phyloP scores from a whole-genome alignment of 37 sponge, comb jelly and placozoan genomes.

The Dysidea cf. avara region DNA sequence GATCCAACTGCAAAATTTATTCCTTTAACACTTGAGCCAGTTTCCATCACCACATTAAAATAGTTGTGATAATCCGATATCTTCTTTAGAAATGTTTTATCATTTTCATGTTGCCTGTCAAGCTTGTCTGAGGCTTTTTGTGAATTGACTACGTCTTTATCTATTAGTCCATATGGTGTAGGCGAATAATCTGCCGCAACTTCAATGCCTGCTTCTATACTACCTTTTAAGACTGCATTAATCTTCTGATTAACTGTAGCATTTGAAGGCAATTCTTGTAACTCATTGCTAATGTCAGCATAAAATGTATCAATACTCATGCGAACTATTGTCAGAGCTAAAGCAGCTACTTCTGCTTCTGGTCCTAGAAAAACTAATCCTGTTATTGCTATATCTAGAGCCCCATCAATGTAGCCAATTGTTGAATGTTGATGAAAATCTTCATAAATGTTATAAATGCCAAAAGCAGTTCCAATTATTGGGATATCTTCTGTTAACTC shows the following conservation, averaged over 20 bases:
- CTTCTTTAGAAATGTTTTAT: constrained; percentile 13
- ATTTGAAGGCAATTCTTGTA: constrained; percentile 6
- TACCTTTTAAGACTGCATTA: constrained; percentile 20
- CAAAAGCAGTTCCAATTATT: too few species aligned
- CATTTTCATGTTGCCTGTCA: not conserved
- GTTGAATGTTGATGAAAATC: not conserved
- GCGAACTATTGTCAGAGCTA: constrained; percentile 16
- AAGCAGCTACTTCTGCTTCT: not conserved
- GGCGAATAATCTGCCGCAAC: too few species aligned
- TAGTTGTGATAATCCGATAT: constrained; percentile 20
- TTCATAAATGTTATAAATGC: not conserved
- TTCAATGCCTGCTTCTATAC: constrained; percentile 10
- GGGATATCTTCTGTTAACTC: constrained; percentile 1
- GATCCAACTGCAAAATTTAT: constrained; percentile 32
- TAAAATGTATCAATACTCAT: constrained; percentile 20
- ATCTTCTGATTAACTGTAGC: constrained; percentile 25
- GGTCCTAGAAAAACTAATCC: not conserved
- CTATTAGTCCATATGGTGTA: constrained; percentile 9
- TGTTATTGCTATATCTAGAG: not conserved
- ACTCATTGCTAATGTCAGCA: constrained; percentile 19
- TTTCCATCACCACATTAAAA: constrained; percentile 2
- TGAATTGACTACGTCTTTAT: not conserved
- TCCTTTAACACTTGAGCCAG: not conserved
- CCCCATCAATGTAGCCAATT: constrained; percentile 1
- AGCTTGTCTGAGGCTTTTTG: too few species aligned